Base-by-base conservation (phyloP, 2,113 vertebrate species). In the Xenus cinereus region DNA sequence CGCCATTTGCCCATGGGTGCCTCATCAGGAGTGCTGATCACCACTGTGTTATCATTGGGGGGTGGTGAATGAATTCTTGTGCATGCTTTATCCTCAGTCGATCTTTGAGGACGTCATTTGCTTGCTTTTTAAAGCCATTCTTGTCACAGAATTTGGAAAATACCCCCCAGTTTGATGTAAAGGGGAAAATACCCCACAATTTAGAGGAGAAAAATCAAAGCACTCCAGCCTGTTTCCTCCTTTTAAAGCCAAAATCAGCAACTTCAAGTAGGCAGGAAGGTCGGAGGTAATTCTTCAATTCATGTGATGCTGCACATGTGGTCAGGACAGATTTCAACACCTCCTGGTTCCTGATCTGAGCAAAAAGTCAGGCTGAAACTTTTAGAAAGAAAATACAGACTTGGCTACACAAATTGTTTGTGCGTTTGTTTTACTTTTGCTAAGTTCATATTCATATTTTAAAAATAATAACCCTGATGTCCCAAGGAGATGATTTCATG, bases 281-380 rank as follows among this genome's bases (percentile, higher is more conserved):
- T 66, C 2, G 0, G 75, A 53, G 14, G 11, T 27, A 23, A 10
- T 26, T 37, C 28, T 32, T 33, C n/a, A n/a, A n/a, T n/a, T n/a
- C 7, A 9, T 23, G 26, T 30, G 53, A 28, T 5, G 22, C 32
- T 10, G 6, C 48, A 23, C 23, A 1, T 35, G 48, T 1, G 1
- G 17, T 14, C 26, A 18, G 73, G 33, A 33, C 77, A 0, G 6
- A 63, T 35, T 30, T 32, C 83, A 87, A 11, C 10, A 35, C 3
- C 53, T 59, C 59, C 59, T 39, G n/a, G 30, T 12, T 72, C 48
- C 16, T 68, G 37, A 89, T 69, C 59, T 78, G 80, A 30, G 22
- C 7, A 63, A 81, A 59, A 63, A 6, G 15, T 72, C 4, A 7
- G 30, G 37, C 24, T 68, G 48, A 35, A 81, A 37, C 53, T 78